A percentile compares a stretch with the other conserved stretches of the same genome.
Conservation (phyloP, 2,797 vertebrate species). For the Clarias pachynema region DNA sequence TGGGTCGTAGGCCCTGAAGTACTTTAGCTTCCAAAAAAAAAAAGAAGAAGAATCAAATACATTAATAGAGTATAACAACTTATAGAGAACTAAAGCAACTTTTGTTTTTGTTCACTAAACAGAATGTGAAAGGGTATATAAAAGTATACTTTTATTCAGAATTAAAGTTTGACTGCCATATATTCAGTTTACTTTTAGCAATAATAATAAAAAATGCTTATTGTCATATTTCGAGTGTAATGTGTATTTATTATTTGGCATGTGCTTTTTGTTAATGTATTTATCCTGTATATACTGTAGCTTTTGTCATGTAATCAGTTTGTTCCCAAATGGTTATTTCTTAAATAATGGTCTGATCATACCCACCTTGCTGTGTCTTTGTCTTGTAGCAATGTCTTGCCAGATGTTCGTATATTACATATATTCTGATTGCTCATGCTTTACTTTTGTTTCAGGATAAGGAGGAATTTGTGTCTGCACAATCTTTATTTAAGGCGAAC, state of each 20-base stretch:
- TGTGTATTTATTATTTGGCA: neutral
- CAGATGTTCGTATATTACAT: neutral
- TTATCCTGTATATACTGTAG: neutral
- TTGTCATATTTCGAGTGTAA: neutral
- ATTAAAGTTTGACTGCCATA: neutral
- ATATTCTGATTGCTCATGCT: neutral
- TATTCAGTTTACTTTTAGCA: neutral
- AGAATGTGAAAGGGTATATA: neutral
- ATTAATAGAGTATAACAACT: neutral
- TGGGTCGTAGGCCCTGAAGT: constrained; percentile 26
- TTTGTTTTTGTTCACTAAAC: neutral
- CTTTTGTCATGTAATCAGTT: neutral
- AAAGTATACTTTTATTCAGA: neutral
- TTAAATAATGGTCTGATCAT: too few relatives aligned
- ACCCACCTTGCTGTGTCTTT: neutral
- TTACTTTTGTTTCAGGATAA: neutral
- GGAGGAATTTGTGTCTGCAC: neutral
- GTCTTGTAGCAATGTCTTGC: neutral
- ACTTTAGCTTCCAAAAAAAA: constrained; percentile 11
- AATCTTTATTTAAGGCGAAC: too few relatives aligned
- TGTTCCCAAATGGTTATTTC: neutral
- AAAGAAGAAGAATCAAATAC: neutral
- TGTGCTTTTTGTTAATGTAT: neutral
- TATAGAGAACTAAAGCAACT: neutral
- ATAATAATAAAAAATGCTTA: neutral